These are phyloP conservation scores for Eudyptes chrysolophus DNA, from an alignment of 2,113 vertebrate species.

Conservation along the genomic window DNA sequence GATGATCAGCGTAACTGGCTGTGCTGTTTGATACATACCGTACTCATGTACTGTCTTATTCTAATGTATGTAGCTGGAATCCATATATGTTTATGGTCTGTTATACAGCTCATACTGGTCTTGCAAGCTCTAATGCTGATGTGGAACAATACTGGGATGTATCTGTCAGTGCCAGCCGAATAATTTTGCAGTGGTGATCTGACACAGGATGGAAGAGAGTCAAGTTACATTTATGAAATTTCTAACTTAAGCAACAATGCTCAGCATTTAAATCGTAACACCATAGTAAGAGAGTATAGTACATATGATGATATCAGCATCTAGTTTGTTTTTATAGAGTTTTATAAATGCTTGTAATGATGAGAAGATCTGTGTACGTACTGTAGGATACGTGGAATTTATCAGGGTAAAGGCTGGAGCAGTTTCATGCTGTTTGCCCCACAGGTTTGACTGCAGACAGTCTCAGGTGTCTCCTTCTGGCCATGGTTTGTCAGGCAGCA, in stretches of 20 bases:
- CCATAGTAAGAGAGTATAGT: background rate
- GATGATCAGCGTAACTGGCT: rapidly evolving
- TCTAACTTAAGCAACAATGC: background rate
- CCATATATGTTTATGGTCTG: rapidly evolving
- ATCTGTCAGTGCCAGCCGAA: background rate
- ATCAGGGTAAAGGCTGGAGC: background rate
- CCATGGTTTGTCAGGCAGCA: background rate
- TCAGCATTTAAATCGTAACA: background rate
- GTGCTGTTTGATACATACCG: background rate
- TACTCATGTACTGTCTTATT: background rate
- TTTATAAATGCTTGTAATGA: background rate
- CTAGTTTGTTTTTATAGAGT: background rate
- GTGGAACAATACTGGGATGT: background rate
- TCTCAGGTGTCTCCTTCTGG: background rate
- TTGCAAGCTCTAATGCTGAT: background rate
- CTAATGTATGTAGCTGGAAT: background rate
- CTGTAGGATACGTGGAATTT: background rate
- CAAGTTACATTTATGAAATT: background rate
- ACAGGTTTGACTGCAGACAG: background rate
- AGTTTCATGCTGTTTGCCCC: background rate
- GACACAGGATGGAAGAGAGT: background rate
- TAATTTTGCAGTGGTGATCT: background rate
- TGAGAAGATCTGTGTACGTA: background rate
- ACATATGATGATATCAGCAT: background rate
- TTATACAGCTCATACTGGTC: background rate